Evolutionary conservation across 2,888 invertebrate genomes (phyloP), one percentile per base, ranked within the genome.

Genomic region (Ferrisia virgata): DNA sequence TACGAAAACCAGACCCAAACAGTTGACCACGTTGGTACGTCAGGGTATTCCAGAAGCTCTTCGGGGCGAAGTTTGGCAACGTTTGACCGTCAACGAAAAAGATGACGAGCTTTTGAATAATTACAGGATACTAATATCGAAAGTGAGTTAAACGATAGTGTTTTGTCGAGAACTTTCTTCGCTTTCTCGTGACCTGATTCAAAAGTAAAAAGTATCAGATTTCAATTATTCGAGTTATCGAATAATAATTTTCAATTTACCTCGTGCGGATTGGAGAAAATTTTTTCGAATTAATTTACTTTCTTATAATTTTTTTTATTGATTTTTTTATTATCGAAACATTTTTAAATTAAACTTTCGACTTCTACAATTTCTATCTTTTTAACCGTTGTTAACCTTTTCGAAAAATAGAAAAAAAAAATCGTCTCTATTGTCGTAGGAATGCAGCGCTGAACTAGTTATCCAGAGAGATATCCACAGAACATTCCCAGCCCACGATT

Each of bases 401-500:
- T n/a, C n/a, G n/a, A n/a, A n/a, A n/a, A n/a, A n/a, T n/a, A n/a
- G n/a, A n/a, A n/a, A n/a, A n/a, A n/a, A n/a, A n/a, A n/a, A n/a
- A n/a, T n/a, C n/a, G n/a, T n/a, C n/a, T 85, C 33, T 39, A 84
- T 72, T 72, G 82, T 82, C 87, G 18, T 87, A 98, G 96, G 98
- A 98, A 86, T 97, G 97, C 87, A 93, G 94, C 82, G 96, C 95
- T 89, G 99, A 99, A 88, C 94, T 95, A 87, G 96, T 98, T 85
- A 99, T 99, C 87, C 93, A 95, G 87, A 92, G 99, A 84, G 99
- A 99, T 89, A 98, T 99, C 86, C 97, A 98, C 86, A 92, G 99
- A 87, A 99, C 99, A 40, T 99, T 99, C 90, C 99, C 99, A 11
- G 99, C 98, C 40, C 98, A 99, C 89, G 97, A 98, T 88, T 97